phyloP scores from a whole-genome alignment of 2,113 vertebrate genomes.

The Hydropotes inermis region DNA sequence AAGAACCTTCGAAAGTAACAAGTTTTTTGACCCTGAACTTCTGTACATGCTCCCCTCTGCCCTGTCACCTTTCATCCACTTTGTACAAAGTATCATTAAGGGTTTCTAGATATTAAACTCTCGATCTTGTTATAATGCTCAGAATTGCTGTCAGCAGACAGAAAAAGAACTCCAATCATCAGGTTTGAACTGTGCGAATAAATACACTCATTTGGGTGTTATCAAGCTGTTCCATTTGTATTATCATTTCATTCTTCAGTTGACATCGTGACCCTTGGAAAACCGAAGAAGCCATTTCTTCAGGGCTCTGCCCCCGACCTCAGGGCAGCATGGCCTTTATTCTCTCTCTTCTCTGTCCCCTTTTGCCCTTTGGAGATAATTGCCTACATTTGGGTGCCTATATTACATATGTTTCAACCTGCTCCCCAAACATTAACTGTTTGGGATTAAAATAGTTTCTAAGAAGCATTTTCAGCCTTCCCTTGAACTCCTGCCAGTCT shows the following conservation, averaged over 20 bases:
- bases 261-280: conserved; percentile 18
- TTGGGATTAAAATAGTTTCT: conserved; percentile 76
- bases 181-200: neutral
- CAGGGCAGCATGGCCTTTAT: neutral
- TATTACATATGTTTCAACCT: conserved; percentile 71
- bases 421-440: conserved; percentile 66
- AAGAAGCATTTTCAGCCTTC: conserved; percentile 64
- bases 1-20: neutral
- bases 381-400: conserved; percentile 32
- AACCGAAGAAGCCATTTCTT: neutral
- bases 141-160: neutral
- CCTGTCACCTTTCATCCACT: conserved; percentile 3
- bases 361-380: conserved; percentile 47
- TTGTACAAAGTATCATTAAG: neutral
- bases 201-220: neutral
- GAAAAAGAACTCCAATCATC: neutral
- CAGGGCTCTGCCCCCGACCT: neutral
- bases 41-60: neutral
- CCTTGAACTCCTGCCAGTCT: conserved; percentile 71
- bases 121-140: conserved; percentile 38
- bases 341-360: conserved; percentile 32
- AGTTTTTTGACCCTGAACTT: neutral
- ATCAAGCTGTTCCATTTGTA: neutral
- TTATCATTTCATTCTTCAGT: conserved; percentile 27
- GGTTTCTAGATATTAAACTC: conserved; percentile 9